phyloP scores from a whole-genome alignment of 2,113 vertebrate species.

The Ibidorhyncha struthersii region DNA sequence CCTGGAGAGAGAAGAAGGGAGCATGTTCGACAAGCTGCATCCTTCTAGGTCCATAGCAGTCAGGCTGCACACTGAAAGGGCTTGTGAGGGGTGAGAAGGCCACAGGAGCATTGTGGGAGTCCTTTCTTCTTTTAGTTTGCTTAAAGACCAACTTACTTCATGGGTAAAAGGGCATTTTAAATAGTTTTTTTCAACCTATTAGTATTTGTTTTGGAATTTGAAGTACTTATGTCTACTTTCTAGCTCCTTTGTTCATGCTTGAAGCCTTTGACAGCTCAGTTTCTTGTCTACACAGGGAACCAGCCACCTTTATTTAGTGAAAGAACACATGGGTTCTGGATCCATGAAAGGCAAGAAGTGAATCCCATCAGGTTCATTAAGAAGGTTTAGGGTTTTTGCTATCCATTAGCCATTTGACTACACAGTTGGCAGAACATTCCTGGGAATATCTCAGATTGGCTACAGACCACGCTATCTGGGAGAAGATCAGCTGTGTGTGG shows the following conservation, averaged over 20 bases:
- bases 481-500: neutral
- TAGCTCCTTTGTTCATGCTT: neutral
- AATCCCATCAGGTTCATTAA: neutral
- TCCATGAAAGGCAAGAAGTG: neutral
- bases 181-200: neutral
- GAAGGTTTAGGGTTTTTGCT: neutral
- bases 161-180: neutral
- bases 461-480: neutral
- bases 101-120: neutral
- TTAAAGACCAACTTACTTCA: neutral
- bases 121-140: neutral
- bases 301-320: neutral
- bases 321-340: neutral
- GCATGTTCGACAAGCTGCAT: neutral
- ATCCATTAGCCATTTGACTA: neutral
- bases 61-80: neutral
- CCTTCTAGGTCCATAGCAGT: neutral
- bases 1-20: neutral
- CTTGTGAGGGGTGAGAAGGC: neutral
- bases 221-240: neutral
- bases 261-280: neutral
- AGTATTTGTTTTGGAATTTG: neutral
- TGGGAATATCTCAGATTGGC: neutral
- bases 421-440: neutral
- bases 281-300: neutral